Conservation (phyloP, 2,797 vertebrate genomes). For the Chiloscyllium punctatum region DNA sequence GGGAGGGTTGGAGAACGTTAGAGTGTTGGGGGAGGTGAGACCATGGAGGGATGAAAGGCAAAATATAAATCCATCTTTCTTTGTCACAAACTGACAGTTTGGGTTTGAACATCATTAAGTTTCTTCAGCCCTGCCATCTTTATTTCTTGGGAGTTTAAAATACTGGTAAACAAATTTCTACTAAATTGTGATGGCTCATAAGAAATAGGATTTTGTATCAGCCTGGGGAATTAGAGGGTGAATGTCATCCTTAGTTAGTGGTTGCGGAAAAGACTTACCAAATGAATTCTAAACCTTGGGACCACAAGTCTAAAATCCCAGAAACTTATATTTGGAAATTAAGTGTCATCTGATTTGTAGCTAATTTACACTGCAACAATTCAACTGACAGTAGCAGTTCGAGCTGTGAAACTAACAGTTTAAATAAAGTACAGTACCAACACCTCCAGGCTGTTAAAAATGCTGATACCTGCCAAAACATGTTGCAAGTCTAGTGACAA, state of each 20-base stretch:
- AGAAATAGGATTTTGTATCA: neutral
- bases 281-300: neutral
- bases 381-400: neutral
- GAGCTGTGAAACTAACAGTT: slow-evolving; percentile 24
- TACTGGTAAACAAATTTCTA: neutral
- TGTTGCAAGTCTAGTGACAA: neutral
- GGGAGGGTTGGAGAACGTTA: too few relatives aligned
- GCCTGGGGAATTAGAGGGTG: neutral
- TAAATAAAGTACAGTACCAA: slow-evolving; percentile 11
- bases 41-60: neutral
- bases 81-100: neutral
- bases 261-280: neutral
- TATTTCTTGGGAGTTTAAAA: neutral
- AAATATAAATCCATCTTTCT: neutral
- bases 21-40: too few relatives aligned
- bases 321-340: neutral
- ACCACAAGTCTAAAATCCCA: neutral
- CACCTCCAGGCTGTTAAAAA: neutral
- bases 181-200: neutral
- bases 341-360: slow-evolving; percentile 2
- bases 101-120: neutral
- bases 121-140: neutral
- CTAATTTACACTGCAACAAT: neutral
- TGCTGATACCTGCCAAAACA: neutral
- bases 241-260: neutral